Evolutionary conservation across 37 sponge, comb jelly and placozoan species (phyloP), one percentile per base, ranked within the genome.

Genomic region (Amphimedon queenslandica): DNA sequence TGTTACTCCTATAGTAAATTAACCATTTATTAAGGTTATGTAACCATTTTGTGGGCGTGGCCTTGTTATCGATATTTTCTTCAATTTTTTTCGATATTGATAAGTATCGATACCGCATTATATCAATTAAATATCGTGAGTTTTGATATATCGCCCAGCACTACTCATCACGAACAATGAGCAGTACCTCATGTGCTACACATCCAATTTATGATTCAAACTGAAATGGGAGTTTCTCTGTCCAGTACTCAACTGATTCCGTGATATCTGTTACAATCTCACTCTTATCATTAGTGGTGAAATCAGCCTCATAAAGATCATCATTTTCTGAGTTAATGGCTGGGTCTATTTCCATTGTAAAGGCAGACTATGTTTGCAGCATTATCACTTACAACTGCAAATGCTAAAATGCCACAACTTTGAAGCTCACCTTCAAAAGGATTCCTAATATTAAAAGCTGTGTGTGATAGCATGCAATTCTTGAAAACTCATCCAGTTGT

Each of bases 341-440:
- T 3, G 16, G 29, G 1, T 2, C 28, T 1, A 30, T 4, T 33
- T 2, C 5, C 21, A 60, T 25, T n/a, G 8, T 5, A n/a, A 60
- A 60, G 61, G 61, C 28, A n/a, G 5, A 6, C 28, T 60, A 72
- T 72, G 32, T 72, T 72, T 13, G 73, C 42, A 30, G 73, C 73
- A 55, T 72, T 72, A 34, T 72, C 73, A 32, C 57, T 72, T 72
- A 72, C 58, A 51, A 72, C 73, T 32, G 47, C 29, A 57, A 72
- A 72, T 6, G 24, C 8, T 60, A 6, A 25, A n/a, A 60, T n/a
- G 5, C 27, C 27, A 60, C 28, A n/a, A 60, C 28, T 11, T n/a
- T 60, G 24, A 11, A 60, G 28, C 61, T 60, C 27, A 60, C 5
- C 61, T 25, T 60, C 61, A 60, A 60, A 60, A 11, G 8, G 61